Evolutionary conservation across 2,888 invertebrate genomes (phyloP).

Genomic region (Abscondita cerata): DNA sequence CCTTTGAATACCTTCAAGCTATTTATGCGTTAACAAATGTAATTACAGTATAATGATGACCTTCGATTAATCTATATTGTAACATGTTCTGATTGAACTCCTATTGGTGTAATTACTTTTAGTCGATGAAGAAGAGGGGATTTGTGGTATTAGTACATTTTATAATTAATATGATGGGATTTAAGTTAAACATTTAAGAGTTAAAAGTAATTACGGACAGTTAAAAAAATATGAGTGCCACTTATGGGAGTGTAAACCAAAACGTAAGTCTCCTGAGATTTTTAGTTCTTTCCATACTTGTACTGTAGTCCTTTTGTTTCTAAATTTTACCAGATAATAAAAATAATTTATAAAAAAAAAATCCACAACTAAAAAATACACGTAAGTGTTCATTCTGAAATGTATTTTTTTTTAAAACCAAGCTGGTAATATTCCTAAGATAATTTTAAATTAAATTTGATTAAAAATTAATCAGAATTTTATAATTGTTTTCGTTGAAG

Average conservation of each 20-base stretch:
- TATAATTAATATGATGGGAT: conserved; percentile 19
- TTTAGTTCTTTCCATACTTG: neutral
- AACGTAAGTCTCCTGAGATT: conserved; percentile 5
- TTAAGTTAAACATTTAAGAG: conserved; percentile 18
- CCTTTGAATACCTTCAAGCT: no score
- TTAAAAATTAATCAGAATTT: conserved; percentile 12
- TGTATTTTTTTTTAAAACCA: neutral
- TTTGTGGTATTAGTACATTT: neutral
- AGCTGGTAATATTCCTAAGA: conserved; percentile 6
- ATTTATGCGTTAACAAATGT: no score
- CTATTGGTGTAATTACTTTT: conserved; percentile 22
- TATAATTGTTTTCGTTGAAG: neutral
- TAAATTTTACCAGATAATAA: no score
- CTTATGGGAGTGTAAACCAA: conserved; percentile 11
- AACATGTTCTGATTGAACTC: conserved; percentile 13
- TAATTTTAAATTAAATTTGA: neutral
- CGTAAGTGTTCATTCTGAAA: neutral
- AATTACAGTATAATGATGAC: no score
- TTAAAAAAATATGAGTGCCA: conserved; percentile 8
- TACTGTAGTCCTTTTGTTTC: no score
- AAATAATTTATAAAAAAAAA: no score
- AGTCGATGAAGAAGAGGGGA: conserved; percentile 5
- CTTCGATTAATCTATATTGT: conserved; percentile 12
- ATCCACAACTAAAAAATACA: neutral
- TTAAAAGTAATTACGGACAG: conserved; percentile 4